A percentile compares a stretch with the other conserved stretches of the same genome.
Conservation (phyloP, 64 coral and sea anemone species). For the Montipora efflorescens region DNA sequence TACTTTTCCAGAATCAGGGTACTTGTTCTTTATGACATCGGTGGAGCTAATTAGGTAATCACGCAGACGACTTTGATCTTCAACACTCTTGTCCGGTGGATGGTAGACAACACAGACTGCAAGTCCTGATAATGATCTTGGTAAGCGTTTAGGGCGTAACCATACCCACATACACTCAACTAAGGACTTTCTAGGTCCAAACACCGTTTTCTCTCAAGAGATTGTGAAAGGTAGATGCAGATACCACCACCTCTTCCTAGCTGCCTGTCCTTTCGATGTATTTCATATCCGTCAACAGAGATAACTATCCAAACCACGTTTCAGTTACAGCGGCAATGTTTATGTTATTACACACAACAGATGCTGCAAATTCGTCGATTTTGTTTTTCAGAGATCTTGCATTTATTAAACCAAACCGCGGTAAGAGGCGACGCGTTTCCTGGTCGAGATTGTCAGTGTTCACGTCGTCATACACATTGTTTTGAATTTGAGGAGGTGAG, state of each 20-base stretch:
- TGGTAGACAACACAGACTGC: conserved; percentile 26
- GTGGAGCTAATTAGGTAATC: conserved; percentile 42
- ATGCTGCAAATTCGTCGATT: conserved; percentile 59
- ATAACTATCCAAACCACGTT: conserved; percentile 37
- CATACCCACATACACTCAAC: conserved; percentile 31
- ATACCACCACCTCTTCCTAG: conserved; percentile 43
- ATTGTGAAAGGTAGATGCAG: conserved; percentile 46
- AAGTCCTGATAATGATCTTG: conserved; percentile 6
- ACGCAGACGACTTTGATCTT: conserved; percentile 42
- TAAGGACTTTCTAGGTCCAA: conserved; percentile 44
- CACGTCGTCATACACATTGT: conserved; percentile 6
- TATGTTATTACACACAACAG: conserved; percentile 44
- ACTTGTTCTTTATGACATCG: conserved; percentile 55
- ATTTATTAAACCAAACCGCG: conserved; percentile 52
- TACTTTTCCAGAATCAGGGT: conserved; percentile 53
- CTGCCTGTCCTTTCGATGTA: neutral
- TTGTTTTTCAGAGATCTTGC: conserved; percentile 60
- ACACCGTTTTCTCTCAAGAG: conserved; percentile 13
- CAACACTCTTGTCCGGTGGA: conserved; percentile 53
- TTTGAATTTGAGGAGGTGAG: conserved; percentile 20
- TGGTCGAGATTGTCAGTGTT: conserved; percentile 15
- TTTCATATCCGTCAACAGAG: too few species aligned
- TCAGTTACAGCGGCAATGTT: conserved; percentile 56
- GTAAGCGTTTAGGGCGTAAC: neutral
- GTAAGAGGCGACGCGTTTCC: conserved; percentile 27